phyloP scores from a whole-genome alignment of 1,140 invertebrate species.

The Drosophila hydei region DNA sequence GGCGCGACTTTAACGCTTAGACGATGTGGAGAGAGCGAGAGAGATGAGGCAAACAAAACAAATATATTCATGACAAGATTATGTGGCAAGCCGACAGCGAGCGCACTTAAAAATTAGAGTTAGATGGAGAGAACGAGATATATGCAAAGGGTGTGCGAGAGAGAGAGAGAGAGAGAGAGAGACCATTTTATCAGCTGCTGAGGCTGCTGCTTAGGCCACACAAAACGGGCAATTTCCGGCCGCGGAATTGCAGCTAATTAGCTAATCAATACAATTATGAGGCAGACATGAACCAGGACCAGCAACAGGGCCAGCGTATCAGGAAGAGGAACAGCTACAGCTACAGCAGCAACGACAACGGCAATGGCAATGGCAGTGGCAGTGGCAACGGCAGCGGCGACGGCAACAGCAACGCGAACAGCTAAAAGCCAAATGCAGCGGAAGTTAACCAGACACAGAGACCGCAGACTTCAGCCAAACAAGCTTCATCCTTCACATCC shows the following conservation, averaged over 20 bases:
- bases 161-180: background rate
- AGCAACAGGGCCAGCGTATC: background rate
- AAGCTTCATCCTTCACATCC: slow-evolving; percentile 9
- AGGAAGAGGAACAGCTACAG: background rate
- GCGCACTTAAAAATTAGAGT: slow-evolving; percentile 61
- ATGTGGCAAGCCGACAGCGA: slow-evolving; percentile 45
- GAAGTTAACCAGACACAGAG: slow-evolving; percentile 60
- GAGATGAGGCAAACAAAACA: slow-evolving; percentile 60
- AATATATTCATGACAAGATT: slow-evolving; percentile 80
- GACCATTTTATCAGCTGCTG: slow-evolving; percentile 43
- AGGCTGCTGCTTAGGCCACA: background rate
- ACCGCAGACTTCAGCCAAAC: background rate
- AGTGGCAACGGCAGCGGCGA: background rate
- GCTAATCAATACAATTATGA: slow-evolving; percentile 79
- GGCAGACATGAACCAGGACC: slow-evolving; percentile 12
- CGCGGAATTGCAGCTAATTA: slow-evolving; percentile 79
- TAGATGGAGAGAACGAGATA: background rate
- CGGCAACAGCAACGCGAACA: background rate
- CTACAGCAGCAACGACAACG: background rate
- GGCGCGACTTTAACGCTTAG: slow-evolving; percentile 67
- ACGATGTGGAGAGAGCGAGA: slow-evolving; percentile 14
- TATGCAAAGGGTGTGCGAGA: background rate
- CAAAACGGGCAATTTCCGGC: slow-evolving; percentile 72
- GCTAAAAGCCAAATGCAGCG: slow-evolving; percentile 38
- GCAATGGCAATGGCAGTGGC: background rate